Percentiles rank a stretch among this genome's conserved stretches.
phyloP scores from a whole-genome alignment of 2,113 vertebrate species.

The Eulemur macaco region DNA sequence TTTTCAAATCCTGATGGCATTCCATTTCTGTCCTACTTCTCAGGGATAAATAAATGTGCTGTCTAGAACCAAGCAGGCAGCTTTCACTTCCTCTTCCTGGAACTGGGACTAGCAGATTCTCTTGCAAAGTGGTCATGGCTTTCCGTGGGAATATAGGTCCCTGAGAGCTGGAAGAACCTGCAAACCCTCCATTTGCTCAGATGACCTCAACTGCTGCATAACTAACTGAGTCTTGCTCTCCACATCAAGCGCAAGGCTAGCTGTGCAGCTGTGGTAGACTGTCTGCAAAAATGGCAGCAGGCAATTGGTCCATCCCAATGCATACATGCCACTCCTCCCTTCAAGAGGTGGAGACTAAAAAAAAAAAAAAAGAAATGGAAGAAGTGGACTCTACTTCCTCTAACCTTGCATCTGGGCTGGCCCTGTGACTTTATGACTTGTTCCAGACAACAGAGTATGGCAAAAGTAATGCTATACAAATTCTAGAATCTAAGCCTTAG shows the following conservation, averaged over 20 bases:
- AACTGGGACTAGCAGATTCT: neutral
- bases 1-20: slow-evolving; percentile 58
- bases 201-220: neutral
- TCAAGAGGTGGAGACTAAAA: neutral
- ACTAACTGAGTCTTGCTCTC: neutral
- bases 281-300: neutral
- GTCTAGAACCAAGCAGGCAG: neutral
- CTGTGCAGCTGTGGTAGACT: neutral
- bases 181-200: neutral
- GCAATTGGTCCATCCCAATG: neutral
- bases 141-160: neutral
- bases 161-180: neutral
- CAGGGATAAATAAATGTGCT: neutral
- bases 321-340: accelerated
- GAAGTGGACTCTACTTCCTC: neutral
- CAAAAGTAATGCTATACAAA: neutral
- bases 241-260: neutral
- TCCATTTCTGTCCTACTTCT: slow-evolving; percentile 38
- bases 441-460: neutral
- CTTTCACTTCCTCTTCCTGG: neutral
- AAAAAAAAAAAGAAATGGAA: too few relatives aligned
- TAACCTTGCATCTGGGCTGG: neutral
- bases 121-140: neutral
- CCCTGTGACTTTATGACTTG: neutral
- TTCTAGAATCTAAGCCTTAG: neutral